Evolutionary conservation across 1,140 invertebrate genomes (phyloP).

Genomic region (Sweltsa coloradensis): DNA sequence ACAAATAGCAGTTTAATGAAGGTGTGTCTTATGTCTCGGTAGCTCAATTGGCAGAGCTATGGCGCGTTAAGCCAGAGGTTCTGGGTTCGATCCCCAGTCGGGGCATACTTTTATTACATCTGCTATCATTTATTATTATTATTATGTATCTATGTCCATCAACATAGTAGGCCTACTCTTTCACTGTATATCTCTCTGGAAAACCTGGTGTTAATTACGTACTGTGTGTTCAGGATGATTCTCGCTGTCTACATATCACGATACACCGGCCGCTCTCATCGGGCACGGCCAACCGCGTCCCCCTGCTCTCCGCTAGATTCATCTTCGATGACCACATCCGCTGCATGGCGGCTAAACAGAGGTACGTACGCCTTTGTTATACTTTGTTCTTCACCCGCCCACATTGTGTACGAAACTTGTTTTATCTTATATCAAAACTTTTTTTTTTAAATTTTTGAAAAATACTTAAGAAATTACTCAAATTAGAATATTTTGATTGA

Average conservation of each 20-base stretch:
- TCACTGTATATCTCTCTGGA: too few species aligned
- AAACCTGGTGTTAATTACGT: too few species aligned
- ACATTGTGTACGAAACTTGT: neutral
- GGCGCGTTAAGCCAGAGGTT: too few species aligned
- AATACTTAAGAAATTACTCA: neutral
- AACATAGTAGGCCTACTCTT: too few species aligned
- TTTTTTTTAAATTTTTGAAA: neutral
- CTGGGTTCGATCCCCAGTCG: too few species aligned
- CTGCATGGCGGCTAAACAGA: slow-evolving; percentile 91
- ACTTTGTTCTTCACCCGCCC: slow-evolving; percentile 1
- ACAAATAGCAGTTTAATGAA: too few species aligned
- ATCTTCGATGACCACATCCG: slow-evolving; percentile 98
- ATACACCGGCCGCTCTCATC: slow-evolving; percentile 71
- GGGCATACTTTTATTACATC: too few species aligned
- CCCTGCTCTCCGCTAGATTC: slow-evolving; percentile 82
- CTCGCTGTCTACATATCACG: slow-evolving; percentile 87
- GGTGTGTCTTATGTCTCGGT: too few species aligned
- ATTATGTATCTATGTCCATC: too few species aligned
- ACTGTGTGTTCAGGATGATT: too few species aligned
- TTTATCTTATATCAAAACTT: neutral
- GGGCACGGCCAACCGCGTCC: slow-evolving; percentile 48
- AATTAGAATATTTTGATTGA: neutral
- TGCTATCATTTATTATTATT: too few species aligned
- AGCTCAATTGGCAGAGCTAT: too few species aligned
- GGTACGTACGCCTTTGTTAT: slow-evolving; percentile 35